phyloP scores from a whole-genome alignment of 2,888 invertebrate genomes.

The Leptopilina drosophilae region DNA sequence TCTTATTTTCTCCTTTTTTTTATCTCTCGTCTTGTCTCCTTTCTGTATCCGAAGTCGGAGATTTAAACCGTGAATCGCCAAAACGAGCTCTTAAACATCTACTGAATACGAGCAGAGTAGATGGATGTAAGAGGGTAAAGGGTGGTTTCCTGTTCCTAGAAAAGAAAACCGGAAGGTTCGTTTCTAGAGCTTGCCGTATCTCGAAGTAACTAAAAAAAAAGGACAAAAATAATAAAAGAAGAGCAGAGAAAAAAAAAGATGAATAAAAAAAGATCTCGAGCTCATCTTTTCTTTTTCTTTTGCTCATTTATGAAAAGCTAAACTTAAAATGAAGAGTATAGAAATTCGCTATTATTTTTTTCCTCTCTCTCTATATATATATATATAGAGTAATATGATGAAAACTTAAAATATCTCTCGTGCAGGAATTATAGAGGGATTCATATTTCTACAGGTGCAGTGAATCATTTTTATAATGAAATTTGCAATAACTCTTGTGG shows the following conservation, averaged over 20 bases:
- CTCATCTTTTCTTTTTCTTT: neutral
- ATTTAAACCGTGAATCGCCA: conserved; percentile 46
- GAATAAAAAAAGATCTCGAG: neutral
- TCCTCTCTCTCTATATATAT: too few relatives aligned
- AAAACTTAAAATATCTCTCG: neutral
- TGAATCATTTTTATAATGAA: too few relatives aligned
- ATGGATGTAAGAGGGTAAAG: conserved; percentile 38
- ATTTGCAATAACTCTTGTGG: too few relatives aligned
- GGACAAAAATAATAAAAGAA: neutral
- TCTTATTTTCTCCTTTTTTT: neutral
- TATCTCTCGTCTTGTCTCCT: neutral
- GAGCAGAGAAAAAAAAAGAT: neutral
- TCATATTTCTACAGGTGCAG: too few relatives aligned
- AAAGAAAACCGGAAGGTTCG: conserved; percentile 55
- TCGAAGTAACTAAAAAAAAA: conserved; percentile 54
- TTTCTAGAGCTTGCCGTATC: conserved; percentile 49
- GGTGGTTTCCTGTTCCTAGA: conserved; percentile 54
- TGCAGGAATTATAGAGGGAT: too few relatives aligned
- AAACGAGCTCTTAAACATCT: conserved; percentile 51
- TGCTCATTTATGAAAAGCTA: conserved; percentile 7
- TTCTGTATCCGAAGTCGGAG: conserved; percentile 13
- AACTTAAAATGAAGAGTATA: neutral
- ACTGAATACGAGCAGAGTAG: conserved; percentile 38
- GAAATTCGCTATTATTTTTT: too few relatives aligned
- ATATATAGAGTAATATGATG: neutral